Conservation (phyloP, 1,140 invertebrate species). For the Drosophila varians region DNA sequence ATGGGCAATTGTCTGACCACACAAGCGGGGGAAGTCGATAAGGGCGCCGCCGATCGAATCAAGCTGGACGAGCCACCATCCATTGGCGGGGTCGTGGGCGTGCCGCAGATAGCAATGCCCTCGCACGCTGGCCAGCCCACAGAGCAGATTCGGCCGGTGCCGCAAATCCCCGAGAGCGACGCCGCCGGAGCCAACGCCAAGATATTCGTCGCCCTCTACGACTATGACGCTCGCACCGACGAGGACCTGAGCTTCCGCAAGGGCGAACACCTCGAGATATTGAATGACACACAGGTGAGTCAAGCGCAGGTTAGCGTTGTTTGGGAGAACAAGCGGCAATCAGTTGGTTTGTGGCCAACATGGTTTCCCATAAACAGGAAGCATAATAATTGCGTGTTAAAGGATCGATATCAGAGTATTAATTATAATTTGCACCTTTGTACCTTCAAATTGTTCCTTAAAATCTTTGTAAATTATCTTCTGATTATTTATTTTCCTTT, state of each 20-base stretch:
- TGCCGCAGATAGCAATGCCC: conserved; percentile 67
- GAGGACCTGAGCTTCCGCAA: conserved; percentile 99
- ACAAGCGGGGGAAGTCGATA: conserved; percentile 76
- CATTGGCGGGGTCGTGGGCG: conserved; percentile 61
- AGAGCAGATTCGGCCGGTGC: conserved; percentile 83
- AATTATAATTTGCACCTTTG: no score
- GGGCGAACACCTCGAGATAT: conserved; percentile 98
- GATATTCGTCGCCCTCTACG: conserved; percentile 98
- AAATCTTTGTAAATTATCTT: no score
- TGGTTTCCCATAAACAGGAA: not conserved
- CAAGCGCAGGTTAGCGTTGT: conserved; percentile 6
- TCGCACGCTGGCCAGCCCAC: conserved; percentile 66
- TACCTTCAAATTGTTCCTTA: no score
- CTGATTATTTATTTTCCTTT: no score
- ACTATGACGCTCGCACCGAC: conserved; percentile 99
- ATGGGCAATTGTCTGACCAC: conserved; percentile 83
- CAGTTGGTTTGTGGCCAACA: not conserved
- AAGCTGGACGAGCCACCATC: conserved; percentile 65
- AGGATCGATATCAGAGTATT: no score
- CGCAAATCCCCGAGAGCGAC: conserved; percentile 86
- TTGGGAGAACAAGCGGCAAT: not conserved
- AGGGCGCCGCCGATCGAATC: conserved; percentile 67
- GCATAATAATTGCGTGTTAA: no score
- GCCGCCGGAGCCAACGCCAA: conserved; percentile 89
- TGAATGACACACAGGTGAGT: conserved; percentile 95